Conservation (phyloP, 2,113 vertebrate genomes). For the Cavia aperea region DNA sequence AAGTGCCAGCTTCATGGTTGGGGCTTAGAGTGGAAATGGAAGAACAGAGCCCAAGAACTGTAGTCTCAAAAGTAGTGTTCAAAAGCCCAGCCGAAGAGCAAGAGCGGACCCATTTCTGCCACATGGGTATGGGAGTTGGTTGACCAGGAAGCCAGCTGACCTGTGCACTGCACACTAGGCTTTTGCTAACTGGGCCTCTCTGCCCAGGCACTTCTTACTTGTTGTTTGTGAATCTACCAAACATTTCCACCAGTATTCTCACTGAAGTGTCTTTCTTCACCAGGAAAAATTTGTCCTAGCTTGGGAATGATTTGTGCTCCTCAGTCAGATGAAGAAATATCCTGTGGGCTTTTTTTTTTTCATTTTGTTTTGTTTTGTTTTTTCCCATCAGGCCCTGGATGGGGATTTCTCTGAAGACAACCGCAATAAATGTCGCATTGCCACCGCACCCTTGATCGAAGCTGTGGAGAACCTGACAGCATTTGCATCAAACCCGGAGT, state of each 20-base stretch:
- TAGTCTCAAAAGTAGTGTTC: neutral
- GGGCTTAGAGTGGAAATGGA: constrained; percentile 27
- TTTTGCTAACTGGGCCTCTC: neutral
- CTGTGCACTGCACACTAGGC: neutral
- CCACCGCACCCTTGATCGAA: constrained; percentile 91
- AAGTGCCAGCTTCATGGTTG: neutral
- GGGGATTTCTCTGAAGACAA: constrained; percentile 98
- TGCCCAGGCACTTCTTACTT: neutral
- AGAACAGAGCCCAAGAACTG: neutral
- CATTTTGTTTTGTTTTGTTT: neutral
- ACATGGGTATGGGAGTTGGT: neutral
- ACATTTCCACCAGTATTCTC: neutral
- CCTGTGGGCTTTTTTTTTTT: neutral
- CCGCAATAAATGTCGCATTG: constrained; percentile 88
- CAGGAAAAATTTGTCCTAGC: neutral
- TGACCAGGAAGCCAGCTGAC: neutral
- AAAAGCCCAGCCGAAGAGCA: neutral
- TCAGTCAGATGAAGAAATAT: neutral
- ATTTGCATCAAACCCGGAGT: constrained; percentile 96
- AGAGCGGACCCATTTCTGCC: neutral
- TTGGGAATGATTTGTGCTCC: neutral
- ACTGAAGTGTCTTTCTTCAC: neutral
- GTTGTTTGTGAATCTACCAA: neutral
- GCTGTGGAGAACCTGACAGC: constrained; percentile 96
- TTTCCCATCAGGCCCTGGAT: constrained; percentile 85